Evolutionary conservation across 2,797 vertebrate genomes (phyloP).

Genomic region (Gambusia yucatana): DNA sequence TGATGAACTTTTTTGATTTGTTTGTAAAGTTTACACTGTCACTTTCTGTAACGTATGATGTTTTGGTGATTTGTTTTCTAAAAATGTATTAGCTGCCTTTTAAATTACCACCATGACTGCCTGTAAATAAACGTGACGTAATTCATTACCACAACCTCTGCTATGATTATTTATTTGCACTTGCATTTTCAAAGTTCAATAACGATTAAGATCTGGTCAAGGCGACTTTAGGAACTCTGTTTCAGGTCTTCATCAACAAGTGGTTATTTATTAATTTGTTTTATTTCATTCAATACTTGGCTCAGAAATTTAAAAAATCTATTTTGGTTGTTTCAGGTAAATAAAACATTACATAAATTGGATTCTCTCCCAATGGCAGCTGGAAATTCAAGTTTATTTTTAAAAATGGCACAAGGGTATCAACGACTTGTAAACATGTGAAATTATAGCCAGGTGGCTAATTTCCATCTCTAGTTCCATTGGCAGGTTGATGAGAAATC

Average conservation of each 20-base stretch:
- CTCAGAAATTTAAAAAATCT: neutral
- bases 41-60: slow-evolving; percentile 36
- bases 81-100: slow-evolving; percentile 48
- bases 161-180: slow-evolving; percentile 1
- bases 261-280: neutral
- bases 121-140: slow-evolving; percentile 79
- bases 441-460: too few relatives aligned
- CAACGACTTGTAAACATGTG: too few relatives aligned
- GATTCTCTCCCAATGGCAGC: neutral
- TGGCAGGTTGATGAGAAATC: too few relatives aligned
- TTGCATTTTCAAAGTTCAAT: neutral
- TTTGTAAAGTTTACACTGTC: slow-evolving; percentile 7
- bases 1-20: neutral
- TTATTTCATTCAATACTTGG: neutral
- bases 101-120: slow-evolving; percentile 72
- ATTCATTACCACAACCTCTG: slow-evolving; percentile 30
- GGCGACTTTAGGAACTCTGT: neutral
- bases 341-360: neutral
- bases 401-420: too few relatives aligned
- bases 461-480: too few relatives aligned
- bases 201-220: neutral
- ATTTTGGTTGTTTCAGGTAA: neutral
- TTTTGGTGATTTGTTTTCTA: slow-evolving; percentile 67
- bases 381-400: neutral
- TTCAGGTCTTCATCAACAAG: neutral